These are phyloP conservation scores for Drosophila prostipennis DNA, from an alignment of 2,888 invertebrate genomes.

Conservation along the genomic window DNA sequence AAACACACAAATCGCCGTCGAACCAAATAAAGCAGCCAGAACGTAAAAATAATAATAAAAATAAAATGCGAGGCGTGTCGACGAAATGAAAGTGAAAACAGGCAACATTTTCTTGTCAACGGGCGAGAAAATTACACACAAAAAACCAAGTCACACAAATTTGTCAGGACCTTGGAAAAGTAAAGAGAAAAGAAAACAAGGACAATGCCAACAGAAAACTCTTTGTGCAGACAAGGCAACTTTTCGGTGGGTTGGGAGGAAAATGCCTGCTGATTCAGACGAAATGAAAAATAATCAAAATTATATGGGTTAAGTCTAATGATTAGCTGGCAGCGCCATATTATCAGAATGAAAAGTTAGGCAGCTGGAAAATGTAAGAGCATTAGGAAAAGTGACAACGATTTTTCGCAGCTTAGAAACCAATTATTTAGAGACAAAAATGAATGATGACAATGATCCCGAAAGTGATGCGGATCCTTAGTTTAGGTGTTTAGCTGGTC, in stretches of 20 bases:
- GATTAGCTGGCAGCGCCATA: conserved; percentile 17
- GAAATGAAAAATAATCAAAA: conserved; percentile 20
- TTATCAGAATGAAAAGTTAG: conserved; percentile 7
- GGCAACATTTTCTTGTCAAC: conserved; percentile 43
- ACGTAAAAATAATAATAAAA: conserved; percentile 73
- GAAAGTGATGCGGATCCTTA: too few species aligned
- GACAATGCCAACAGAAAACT: conserved; percentile 33
- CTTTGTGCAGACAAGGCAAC: conserved; percentile 55
- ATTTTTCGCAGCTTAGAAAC: not conserved
- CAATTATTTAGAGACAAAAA: too few species aligned
- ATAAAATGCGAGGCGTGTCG: conserved; percentile 16
- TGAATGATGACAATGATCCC: too few species aligned
- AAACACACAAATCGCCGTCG: conserved; percentile 68
- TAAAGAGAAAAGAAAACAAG: conserved; percentile 10
- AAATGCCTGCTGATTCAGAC: conserved; percentile 18
- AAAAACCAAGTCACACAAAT: not conserved
- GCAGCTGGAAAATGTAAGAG: conserved; percentile 1
- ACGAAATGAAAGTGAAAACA: conserved; percentile 28
- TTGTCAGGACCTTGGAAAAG: conserved; percentile 1
- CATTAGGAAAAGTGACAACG: not conserved
- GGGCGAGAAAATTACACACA: conserved; percentile 47
- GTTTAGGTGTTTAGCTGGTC: too few species aligned
- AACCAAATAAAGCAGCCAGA: conserved; percentile 68
- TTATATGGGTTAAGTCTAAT: conserved; percentile 15
- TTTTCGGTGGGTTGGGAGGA: conserved; percentile 22